Conservation (phyloP, 2,888 invertebrate genomes). For the Cataglyphis altisquamis region DNA sequence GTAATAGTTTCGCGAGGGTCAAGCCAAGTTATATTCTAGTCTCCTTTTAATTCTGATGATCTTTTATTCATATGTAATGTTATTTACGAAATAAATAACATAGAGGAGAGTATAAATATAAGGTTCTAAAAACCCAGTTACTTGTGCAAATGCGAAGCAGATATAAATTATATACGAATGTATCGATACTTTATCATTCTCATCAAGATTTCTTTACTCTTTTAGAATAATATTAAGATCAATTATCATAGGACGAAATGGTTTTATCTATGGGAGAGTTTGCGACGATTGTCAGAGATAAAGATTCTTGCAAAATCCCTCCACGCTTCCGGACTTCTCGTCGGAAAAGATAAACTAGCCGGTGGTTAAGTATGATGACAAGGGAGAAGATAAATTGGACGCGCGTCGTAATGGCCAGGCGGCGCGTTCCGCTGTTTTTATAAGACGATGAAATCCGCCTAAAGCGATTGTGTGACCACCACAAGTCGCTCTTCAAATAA, state of each 20-base stretch:
- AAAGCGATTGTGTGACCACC: conserved; percentile 23
- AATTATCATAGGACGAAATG: not conserved
- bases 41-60: not conserved
- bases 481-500: not conserved
- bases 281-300: conserved; percentile 15
- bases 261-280: not conserved
- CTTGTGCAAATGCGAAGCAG: not conserved
- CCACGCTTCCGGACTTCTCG: conserved; percentile 35
- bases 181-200: not conserved
- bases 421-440: conserved; percentile 26
- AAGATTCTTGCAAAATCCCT: conserved; percentile 42
- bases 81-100: not conserved
- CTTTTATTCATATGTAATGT: not conserved
- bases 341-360: conserved; percentile 38
- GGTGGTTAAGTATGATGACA: conserved; percentile 54
- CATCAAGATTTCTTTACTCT: not conserved
- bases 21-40: not conserved
- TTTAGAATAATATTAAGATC: not conserved
- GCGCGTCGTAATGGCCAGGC: conserved; percentile 8
- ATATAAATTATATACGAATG: not conserved
- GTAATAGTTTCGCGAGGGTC: conserved; percentile 15
- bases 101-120: not conserved
- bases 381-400: conserved; percentile 47
- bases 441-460: conserved; percentile 41
- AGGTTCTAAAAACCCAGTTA: not conserved